phyloP scores from a whole-genome alignment of 2,113 vertebrate species.

The Bujurquina vittata region DNA sequence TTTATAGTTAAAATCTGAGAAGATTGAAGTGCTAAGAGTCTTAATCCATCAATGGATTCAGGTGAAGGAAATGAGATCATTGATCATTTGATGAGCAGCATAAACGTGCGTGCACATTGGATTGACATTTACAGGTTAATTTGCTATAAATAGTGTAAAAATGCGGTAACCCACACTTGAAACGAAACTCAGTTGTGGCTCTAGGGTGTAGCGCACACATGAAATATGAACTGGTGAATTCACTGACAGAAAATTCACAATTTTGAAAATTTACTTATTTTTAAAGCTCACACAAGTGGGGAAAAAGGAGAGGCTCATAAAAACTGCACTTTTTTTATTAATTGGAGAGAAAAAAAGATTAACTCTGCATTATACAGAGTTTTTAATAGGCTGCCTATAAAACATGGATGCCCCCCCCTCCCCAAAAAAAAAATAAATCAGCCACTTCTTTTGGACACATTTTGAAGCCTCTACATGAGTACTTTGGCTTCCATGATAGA shows the following conservation, averaged over 20 bases:
- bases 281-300: background rate
- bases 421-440: no score
- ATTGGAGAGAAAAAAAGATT: no score
- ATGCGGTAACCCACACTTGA: background rate
- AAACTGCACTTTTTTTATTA: background rate
- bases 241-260: no score
- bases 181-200: background rate
- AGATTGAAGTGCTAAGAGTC: background rate
- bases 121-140: no score
- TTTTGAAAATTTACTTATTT: background rate
- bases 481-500: no score
- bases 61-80: background rate
- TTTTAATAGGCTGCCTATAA: no score
- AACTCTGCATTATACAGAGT: no score
- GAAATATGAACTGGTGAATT: background rate
- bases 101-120: background rate
- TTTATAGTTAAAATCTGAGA: background rate
- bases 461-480: no score
- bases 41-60: background rate
- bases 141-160: background rate
- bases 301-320: no score
- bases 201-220: background rate
- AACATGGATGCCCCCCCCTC: no score
- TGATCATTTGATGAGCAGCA: background rate
- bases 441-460: no score